Evolutionary conservation across 1,140 invertebrate species (phyloP).

Genomic region (Drosophila virilis): DNA sequence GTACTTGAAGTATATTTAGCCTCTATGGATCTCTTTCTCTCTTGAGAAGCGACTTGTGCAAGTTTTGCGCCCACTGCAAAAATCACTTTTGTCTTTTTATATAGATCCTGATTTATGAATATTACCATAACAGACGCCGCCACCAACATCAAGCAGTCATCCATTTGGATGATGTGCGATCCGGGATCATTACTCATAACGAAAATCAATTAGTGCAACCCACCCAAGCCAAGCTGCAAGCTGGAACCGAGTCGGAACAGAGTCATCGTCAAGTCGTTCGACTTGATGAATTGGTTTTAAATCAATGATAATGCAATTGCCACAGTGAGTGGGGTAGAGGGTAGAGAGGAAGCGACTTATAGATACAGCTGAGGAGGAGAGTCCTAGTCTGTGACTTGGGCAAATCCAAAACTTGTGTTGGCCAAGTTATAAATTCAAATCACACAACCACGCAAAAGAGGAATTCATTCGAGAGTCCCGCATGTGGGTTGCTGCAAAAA

Average conservation of each 20-base stretch:
- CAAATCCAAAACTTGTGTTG: slow-evolving; percentile 51
- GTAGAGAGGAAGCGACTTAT: slow-evolving; percentile 22
- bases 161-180: slow-evolving; percentile 75
- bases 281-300: slow-evolving; percentile 82
- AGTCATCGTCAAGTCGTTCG: slow-evolving; percentile 74
- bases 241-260: slow-evolving; percentile 51
- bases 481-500: slow-evolving; percentile 62
- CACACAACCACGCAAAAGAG: slow-evolving; percentile 75
- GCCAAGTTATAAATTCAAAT: slow-evolving; percentile 82
- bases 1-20: not conserved
- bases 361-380: slow-evolving; percentile 18
- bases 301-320: slow-evolving; percentile 82
- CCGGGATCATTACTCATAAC: slow-evolving; percentile 78
- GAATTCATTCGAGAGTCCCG: slow-evolving; percentile 64
- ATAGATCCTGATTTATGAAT: slow-evolving; percentile 75
- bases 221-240: slow-evolving; percentile 55
- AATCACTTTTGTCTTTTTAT: slow-evolving; percentile 65
- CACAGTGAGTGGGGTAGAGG: slow-evolving; percentile 5
- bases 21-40: too few relatives aligned
- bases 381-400: slow-evolving; percentile 6
- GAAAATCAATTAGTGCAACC: slow-evolving; percentile 80
- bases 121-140: slow-evolving; percentile 64
- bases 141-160: slow-evolving; percentile 57
- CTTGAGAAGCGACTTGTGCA: slow-evolving; percentile 37
- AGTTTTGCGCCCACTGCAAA: slow-evolving; percentile 60